These are phyloP conservation scores for Sebastes iracundus DNA, from an alignment of 2,797 vertebrate genomes.

Conservation along the genomic window DNA sequence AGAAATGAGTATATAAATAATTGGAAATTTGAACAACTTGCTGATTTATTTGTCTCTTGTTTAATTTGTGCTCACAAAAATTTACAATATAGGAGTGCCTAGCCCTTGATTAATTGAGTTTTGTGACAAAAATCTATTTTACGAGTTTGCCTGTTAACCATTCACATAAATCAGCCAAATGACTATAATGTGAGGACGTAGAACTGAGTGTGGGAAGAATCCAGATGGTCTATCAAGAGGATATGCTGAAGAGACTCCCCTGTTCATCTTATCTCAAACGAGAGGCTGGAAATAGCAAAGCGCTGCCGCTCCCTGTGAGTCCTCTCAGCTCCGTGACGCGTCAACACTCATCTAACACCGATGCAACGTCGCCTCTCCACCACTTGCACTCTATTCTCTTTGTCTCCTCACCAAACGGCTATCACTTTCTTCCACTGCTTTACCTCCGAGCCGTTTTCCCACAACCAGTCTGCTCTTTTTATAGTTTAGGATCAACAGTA, in stretches of 20 bases:
- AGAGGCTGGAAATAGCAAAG: constrained; percentile 77
- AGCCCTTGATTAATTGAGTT: constrained; percentile 26
- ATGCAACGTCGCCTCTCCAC: background rate
- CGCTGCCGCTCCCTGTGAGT: constrained; percentile 29
- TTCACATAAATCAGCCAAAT: constrained; percentile 22
- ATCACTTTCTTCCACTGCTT: background rate
- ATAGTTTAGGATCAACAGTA: background rate
- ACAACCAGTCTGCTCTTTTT: background rate
- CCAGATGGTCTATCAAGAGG: constrained; percentile 57
- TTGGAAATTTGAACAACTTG: background rate
- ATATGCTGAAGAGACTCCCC: constrained; percentile 60
- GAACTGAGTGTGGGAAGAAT: constrained; percentile 47
- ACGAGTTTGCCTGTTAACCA: background rate
- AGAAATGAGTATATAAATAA: background rate
- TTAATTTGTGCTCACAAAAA: background rate
- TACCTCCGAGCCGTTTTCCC: background rate
- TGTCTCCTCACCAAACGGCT: constrained; percentile 1
- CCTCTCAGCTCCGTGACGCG: constrained; percentile 46
- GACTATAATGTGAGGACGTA: constrained; percentile 12
- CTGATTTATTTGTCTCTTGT: background rate
- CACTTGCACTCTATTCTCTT: constrained; percentile 25
- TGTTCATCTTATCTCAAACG: constrained; percentile 76
- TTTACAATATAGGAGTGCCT: background rate
- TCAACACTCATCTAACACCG: constrained; percentile 62
- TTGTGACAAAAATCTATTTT: background rate